A percentile compares a stretch with the other conserved stretches of the same genome.
phyloP scores from a whole-genome alignment of 2,888 invertebrate genomes.

The Lasioglossum leucozonium region DNA sequence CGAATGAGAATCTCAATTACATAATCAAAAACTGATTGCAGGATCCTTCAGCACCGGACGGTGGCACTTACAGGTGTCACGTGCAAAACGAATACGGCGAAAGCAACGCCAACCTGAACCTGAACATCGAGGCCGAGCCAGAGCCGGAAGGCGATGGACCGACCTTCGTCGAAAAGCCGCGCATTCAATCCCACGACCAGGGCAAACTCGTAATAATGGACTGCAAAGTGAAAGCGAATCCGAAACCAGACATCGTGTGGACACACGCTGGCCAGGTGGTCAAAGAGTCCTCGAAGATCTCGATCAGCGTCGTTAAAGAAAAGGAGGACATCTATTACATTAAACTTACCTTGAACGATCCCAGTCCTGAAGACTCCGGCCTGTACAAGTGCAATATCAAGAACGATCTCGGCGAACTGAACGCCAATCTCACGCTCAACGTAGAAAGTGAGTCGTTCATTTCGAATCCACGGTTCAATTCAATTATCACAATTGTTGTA shows the following conservation, averaged over 20 bases:
- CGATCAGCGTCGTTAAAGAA: slow-evolving; percentile 90
- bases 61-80: slow-evolving; percentile 96
- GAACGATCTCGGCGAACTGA: slow-evolving; percentile 97
- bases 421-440: slow-evolving; percentile 98
- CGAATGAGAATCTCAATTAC: too few relatives aligned
- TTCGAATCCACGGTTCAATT: too few relatives aligned
- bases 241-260: slow-evolving; percentile 93
- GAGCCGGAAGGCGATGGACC: slow-evolving; percentile 97
- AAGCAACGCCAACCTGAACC: slow-evolving; percentile 97
- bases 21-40: slow-evolving; percentile 79
- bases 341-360: slow-evolving; percentile 94
- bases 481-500: background rate
- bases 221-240: slow-evolving; percentile 93
- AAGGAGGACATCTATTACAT: slow-evolving; percentile 93
- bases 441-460: slow-evolving; percentile 93
- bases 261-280: slow-evolving; percentile 92
- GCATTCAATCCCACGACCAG: slow-evolving; percentile 93
- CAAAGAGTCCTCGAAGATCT: slow-evolving; percentile 92
- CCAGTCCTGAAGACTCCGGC: slow-evolving; percentile 97
- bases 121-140: slow-evolving; percentile 98
- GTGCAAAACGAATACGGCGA: slow-evolving; percentile 98
- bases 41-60: slow-evolving; percentile 93
- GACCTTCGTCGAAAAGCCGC: slow-evolving; percentile 96
- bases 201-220: slow-evolving; percentile 95
- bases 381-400: slow-evolving; percentile 99